Evolutionary conservation across 2,888 invertebrate species (phyloP), one percentile per base, ranked within the genome.

Genomic region (Oscheius onirici): DNA sequence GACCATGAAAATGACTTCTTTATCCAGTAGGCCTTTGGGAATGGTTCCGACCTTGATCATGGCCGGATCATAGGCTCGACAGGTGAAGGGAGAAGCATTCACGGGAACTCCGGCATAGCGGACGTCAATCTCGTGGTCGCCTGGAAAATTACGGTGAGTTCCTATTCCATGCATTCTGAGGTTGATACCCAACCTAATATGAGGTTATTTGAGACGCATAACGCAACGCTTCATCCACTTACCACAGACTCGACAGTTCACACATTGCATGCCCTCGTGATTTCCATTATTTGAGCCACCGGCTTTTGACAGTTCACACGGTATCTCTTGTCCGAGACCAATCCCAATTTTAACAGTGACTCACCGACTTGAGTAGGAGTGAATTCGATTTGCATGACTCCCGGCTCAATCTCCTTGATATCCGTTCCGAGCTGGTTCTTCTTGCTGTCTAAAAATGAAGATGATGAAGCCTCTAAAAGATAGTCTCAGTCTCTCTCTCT

Each of bases 41-140:
- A 94, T 92, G 80, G 92, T 91, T 58, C 92, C 92, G 49, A 95
- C 94, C 83, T 76, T 69, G 69, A 86, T 86, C 87, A 93, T 92
- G 77, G 93, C 93, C 34, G 95, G 93, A 89, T 97, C 95, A 89
- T 95, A 99, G 10, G 95, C 96, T 20, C 81, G 63, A 68, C 95
- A 93, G 34, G 95, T 90, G 88, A 97, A 97, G 15, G 97, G 97
- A 88, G 95, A 95, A 58, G 96, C 97, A 88, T 94, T 94, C 0
- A 97, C 86, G 26, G 88, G 87, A 20, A 78, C 80, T 26, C 87
- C 88, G 58, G 83, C 87, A 81, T 87, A 88, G 67, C 81, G 75
- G 20, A 90, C 86, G 22, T 86, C 83, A 57, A 90, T 88, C 24
- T 80, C 85, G 82, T 90, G 88, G 69, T 96, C 96, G 43, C 95